Evolutionary conservation across 2,888 invertebrate genomes (phyloP), one percentile per base, ranked within the genome.

Genomic region (Ganaspis brasiliensis): DNA sequence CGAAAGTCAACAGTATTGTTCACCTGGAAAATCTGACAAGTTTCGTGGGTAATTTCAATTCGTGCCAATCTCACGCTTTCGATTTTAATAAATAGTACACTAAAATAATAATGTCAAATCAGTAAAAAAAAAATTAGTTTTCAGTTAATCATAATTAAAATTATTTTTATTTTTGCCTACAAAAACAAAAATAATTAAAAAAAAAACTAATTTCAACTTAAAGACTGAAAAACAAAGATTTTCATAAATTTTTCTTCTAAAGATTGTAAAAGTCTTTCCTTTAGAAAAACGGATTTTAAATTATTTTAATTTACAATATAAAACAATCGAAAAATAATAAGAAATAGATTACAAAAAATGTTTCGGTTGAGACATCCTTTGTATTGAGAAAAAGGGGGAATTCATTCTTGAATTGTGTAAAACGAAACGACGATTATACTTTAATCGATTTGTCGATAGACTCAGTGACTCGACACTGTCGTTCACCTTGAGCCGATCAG

Each of bases 1-100:
- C 21, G 21, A 63, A 63, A 63, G 63, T 63, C 40, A 40, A 37
- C 37, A 63, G 61, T 63, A 35, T 63, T 19, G 9, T 19, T 52
- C 35, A 19, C 35, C n/a, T 40, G 35, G 16, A 61, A 55, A 55
- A 61, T 31, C 31, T 59, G 8, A 9, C 26, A n/a, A 57, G 26
- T 57, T 24, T 24, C 56, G 24, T 57, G 31, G n/a, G 31, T 31
- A 61, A 61, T 37, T 37, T 37, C 35, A 35, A 19, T 61, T 61
- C 61, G 37, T 59, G 19, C n/a, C 10, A 10, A 61, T 61, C 61
- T 61, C 37, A 35, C 35, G 61, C 35, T n/a, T 57, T 59, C 16
- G 16, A n/a, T n/a, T n/a, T n/a, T n/a, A n/a, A n/a, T n/a, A n/a
- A n/a, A n/a, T n/a, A n/a, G n/a, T n/a, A n/a, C n/a, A n/a, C n/a